These are phyloP conservation scores for Plecotus auritus DNA, from an alignment of 2,113 vertebrate genomes.

Conservation along the genomic window DNA sequence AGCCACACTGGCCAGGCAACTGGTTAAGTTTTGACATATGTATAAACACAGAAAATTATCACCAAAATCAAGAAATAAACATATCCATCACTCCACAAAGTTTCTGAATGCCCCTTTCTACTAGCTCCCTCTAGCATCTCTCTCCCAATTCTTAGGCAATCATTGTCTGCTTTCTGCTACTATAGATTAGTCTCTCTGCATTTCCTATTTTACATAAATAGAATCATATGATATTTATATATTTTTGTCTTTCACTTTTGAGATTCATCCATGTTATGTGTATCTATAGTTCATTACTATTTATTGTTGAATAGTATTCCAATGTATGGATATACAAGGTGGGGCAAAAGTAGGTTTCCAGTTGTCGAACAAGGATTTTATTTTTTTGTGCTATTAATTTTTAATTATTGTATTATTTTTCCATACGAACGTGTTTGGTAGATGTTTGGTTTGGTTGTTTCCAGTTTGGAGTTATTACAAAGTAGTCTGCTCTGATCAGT, in stretches of 20 bases:
- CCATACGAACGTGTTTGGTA: background rate
- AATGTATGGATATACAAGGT: background rate
- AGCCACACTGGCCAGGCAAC: background rate
- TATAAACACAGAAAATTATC: background rate
- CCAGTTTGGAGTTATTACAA: background rate
- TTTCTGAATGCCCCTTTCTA: background rate
- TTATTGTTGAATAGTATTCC: background rate
- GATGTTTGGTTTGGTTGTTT: background rate
- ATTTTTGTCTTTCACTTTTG: background rate
- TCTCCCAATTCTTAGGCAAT: background rate
- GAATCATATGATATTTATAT: background rate
- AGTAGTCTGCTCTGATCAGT: background rate
- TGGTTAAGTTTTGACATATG: background rate
- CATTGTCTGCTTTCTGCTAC: background rate
- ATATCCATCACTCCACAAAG: background rate
- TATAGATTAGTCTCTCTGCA: background rate
- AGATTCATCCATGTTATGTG: background rate
- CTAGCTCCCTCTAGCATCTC: background rate
- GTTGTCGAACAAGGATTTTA: background rate
- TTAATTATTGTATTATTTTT: background rate
- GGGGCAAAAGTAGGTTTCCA: background rate
- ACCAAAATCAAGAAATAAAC: background rate
- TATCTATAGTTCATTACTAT: background rate
- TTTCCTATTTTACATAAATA: background rate
- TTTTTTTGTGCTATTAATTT: background rate